A percentile compares a stretch with the other conserved stretches of the same genome.
phyloP scores from a whole-genome alignment of 2,888 invertebrate species.

The Acanthacorydalis orientalis region DNA sequence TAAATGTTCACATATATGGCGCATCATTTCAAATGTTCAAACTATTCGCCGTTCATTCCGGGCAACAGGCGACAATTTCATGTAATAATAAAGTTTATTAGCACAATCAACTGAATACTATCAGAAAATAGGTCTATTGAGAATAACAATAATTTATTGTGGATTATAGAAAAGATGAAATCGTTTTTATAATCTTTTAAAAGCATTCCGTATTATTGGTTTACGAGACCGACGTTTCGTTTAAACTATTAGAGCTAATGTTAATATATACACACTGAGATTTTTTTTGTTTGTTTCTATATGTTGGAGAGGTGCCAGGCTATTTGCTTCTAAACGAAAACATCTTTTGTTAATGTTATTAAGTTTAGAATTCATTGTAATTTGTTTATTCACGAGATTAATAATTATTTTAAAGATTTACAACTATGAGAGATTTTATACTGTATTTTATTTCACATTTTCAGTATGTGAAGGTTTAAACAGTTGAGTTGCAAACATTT shows the following conservation, averaged over 20 bases:
- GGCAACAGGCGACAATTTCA: too few relatives aligned
- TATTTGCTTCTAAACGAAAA: constrained; percentile 37
- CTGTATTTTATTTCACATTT: constrained; percentile 42
- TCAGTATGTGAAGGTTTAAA: constrained; percentile 47
- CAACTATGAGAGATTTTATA: constrained; percentile 34
- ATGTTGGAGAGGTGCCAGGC: constrained; percentile 31
- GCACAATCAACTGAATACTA: too few relatives aligned
- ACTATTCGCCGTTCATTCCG: too few relatives aligned
- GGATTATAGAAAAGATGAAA: constrained; percentile 40
- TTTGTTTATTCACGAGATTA: constrained; percentile 34
- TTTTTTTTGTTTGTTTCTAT: constrained; percentile 30
- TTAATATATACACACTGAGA: constrained; percentile 27
- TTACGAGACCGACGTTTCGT: constrained; percentile 51
- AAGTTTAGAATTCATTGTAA: constrained; percentile 42
- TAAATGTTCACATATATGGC: too few relatives aligned
- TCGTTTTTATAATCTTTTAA: constrained; percentile 42
- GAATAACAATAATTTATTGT: constrained; percentile 60
- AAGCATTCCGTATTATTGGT: constrained; percentile 39
- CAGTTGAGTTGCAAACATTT: too few relatives aligned
- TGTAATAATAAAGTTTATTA: too few relatives aligned
- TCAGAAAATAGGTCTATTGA: too few relatives aligned
- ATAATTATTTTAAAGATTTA: constrained; percentile 29
- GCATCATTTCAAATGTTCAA: too few relatives aligned
- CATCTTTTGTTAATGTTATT: constrained; percentile 41
- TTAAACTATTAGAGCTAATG: constrained; percentile 49